A percentile compares a stretch with the other conserved stretches of the same genome.
phyloP scores from a whole-genome alignment of 2,797 vertebrate genomes.

The Acanthis flammea region DNA sequence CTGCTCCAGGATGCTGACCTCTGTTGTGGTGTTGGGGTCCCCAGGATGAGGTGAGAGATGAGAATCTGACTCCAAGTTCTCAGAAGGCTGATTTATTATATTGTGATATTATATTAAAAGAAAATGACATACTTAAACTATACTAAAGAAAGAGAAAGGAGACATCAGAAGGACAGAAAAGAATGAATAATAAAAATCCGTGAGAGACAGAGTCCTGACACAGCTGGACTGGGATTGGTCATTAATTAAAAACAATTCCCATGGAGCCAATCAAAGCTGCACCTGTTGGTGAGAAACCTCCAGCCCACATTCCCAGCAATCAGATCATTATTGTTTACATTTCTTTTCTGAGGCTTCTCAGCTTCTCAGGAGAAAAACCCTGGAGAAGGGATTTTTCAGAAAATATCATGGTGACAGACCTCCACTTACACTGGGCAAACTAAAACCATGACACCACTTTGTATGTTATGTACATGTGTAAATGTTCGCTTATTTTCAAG shows the following conservation, averaged over 20 bases:
- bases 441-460: neutral
- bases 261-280: neutral
- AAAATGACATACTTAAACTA: neutral
- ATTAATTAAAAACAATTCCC: neutral
- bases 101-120: neutral
- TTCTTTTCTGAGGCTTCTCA: no score
- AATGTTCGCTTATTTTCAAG: neutral
- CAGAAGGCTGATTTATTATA: neutral
- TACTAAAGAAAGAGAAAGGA: neutral
- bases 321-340: neutral
- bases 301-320: neutral
- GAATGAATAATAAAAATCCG: neutral
- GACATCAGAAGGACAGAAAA: neutral
- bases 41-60: neutral
- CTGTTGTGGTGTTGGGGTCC: neutral
- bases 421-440: neutral
- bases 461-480: rapidly evolving
- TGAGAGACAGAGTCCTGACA: neutral
- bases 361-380: neutral
- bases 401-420: neutral
- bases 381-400: neutral
- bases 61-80: neutral
- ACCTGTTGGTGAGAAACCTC: neutral
- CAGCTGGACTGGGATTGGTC: neutral
- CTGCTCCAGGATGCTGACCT: neutral